phyloP scores from a whole-genome alignment of 2,113 vertebrate genomes.

The Erpornis zantholeuca region DNA sequence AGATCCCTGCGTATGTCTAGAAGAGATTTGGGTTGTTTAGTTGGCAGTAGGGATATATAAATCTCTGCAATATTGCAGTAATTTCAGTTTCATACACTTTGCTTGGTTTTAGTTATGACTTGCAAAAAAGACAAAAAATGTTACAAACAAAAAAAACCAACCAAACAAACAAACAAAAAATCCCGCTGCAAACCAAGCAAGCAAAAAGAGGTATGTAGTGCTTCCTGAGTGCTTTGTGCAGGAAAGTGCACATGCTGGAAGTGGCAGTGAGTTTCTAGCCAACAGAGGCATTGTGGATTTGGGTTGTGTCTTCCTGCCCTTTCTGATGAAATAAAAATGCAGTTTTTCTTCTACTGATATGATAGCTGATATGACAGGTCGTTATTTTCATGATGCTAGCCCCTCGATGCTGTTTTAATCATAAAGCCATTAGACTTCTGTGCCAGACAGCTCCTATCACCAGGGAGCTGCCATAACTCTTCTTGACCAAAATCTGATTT shows the following conservation, averaged over 20 bases:
- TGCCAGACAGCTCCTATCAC: background rate
- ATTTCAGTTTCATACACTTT: background rate
- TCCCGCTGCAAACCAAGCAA: background rate
- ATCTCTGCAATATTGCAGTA: background rate
- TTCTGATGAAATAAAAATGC: background rate
- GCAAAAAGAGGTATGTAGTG: background rate
- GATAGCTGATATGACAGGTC: background rate
- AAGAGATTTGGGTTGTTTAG: background rate
- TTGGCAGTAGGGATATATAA: background rate
- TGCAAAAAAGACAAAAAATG: background rate
- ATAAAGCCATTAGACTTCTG: background rate
- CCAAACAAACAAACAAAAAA: background rate
- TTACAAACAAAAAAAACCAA: background rate
- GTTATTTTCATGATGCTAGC: background rate
- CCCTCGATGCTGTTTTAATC: background rate
- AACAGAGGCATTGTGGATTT: background rate
- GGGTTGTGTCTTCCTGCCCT: background rate
- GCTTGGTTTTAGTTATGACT: background rate
- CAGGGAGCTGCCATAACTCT: background rate
- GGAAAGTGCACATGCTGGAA: background rate
- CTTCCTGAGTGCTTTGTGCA: background rate
- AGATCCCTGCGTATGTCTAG: background rate
- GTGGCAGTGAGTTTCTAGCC: background rate
- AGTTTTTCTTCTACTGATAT: background rate
- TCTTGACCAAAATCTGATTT: background rate